These are phyloP conservation scores for Carlito syrichta DNA, from an alignment of 2,113 vertebrate genomes.

Conservation along the genomic window DNA sequence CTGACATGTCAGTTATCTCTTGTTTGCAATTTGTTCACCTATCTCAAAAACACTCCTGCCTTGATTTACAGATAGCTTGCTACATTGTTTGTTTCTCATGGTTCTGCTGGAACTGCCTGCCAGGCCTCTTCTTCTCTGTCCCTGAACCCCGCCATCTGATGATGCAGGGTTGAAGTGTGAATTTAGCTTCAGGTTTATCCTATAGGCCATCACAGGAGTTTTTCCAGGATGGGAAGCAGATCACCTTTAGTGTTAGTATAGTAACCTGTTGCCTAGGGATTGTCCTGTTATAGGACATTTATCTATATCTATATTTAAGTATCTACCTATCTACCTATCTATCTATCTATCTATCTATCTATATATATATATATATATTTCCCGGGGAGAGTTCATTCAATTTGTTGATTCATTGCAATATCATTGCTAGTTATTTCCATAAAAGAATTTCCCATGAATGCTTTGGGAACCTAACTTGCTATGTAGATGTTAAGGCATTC, in stretches of 20 bases:
- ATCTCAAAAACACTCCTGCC: neutral
- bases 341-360: too few species aligned
- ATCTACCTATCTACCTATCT: neutral
- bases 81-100: neutral
- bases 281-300: neutral
- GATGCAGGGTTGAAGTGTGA: too few species aligned
- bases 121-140: neutral
- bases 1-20: neutral
- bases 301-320: too few species aligned
- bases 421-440: neutral
- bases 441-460: neutral
- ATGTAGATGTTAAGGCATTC: neutral
- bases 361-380: neutral
- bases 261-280: neutral
- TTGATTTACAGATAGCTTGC: neutral
- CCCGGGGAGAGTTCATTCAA: neutral
- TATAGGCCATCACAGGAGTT: neutral
- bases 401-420: neutral
- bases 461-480: neutral
- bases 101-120: neutral
- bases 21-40: slow-evolving; percentile 15
- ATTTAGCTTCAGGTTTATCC: neutral
- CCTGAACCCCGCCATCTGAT: neutral
- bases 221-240: neutral
- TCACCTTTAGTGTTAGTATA: too few species aligned